Evolutionary conservation across 2,888 invertebrate species (phyloP).

Genomic region (Acholoe squamosa): DNA sequence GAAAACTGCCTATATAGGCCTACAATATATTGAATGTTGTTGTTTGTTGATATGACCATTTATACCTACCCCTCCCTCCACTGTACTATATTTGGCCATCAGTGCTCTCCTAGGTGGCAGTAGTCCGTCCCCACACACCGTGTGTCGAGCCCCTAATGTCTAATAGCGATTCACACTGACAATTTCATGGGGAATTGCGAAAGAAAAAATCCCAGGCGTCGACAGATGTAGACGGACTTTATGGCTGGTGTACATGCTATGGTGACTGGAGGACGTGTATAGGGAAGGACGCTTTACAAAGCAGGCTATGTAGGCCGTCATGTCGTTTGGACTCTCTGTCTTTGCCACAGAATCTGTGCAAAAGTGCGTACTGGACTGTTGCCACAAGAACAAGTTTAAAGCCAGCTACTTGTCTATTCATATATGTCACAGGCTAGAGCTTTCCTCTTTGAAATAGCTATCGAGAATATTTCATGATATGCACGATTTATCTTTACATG

Average conservation of each 20-base stretch:
- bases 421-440: no score
- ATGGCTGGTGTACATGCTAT: conserved; percentile 22
- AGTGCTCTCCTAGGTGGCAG: neutral
- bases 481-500: no score
- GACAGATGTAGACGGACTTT: conserved; percentile 39
- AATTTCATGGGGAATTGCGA: conserved; percentile 35
- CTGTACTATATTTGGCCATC: no score
- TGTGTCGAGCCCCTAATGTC: conserved; percentile 2
- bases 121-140: neutral
- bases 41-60: no score
- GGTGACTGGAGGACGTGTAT: neutral
- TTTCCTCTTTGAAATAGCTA: no score
- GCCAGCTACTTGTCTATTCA: no score
- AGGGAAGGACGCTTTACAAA: neutral
- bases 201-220: neutral
- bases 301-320: neutral
- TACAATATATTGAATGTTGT: no score
- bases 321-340: neutral
- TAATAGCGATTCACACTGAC: conserved; percentile 32
- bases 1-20: no score
- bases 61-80: no score
- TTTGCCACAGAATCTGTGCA: neutral
- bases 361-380: neutral
- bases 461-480: no score
- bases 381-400: no score